A percentile compares a stretch with the other conserved stretches of the same genome.
Evolutionary conservation across 2,113 vertebrate species (phyloP).

Genomic region (Salvelinus sp.): DNA sequence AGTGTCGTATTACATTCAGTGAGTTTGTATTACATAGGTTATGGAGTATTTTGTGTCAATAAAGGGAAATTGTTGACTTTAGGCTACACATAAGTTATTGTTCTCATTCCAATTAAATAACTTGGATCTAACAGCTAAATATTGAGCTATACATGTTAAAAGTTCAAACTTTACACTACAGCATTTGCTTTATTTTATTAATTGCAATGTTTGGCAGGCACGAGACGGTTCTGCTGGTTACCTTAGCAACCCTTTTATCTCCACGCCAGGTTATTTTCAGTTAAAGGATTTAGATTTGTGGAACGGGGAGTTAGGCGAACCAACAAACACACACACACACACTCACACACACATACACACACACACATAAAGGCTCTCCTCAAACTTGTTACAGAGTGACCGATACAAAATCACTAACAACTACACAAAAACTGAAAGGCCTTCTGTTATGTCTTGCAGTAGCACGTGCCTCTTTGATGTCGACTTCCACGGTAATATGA

Average conservation of each 20-base stretch:
- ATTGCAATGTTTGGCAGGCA: conserved; percentile 23
- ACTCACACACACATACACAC: neutral
- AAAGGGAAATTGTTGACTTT: neutral
- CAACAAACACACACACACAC: neutral
- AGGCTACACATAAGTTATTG: neutral
- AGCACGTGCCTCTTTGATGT: conserved; percentile 29
- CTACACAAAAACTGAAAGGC: neutral
- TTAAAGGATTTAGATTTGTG: conserved; percentile 46
- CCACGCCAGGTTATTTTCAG: conserved; percentile 46
- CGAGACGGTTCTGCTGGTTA: conserved; percentile 44
- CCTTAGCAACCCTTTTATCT: conserved; percentile 61
- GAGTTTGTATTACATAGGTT: no score
- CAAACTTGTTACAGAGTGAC: conserved; percentile 1
- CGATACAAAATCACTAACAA: neutral
- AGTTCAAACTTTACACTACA: neutral
- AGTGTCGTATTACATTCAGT: no score
- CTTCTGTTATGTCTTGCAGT: conserved; percentile 21
- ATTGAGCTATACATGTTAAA: neutral
- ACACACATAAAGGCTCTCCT: neutral
- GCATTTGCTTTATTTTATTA: conserved; percentile 1
- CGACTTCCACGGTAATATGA: conserved; percentile 28
- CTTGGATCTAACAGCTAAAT: neutral
- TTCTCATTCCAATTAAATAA: neutral
- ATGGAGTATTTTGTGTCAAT: neutral
- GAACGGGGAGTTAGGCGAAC: neutral